These are phyloP conservation scores for Hydrozoanthus tunicans DNA, from an alignment of 64 coral and sea anemone species.

Conservation along the genomic window DNA sequence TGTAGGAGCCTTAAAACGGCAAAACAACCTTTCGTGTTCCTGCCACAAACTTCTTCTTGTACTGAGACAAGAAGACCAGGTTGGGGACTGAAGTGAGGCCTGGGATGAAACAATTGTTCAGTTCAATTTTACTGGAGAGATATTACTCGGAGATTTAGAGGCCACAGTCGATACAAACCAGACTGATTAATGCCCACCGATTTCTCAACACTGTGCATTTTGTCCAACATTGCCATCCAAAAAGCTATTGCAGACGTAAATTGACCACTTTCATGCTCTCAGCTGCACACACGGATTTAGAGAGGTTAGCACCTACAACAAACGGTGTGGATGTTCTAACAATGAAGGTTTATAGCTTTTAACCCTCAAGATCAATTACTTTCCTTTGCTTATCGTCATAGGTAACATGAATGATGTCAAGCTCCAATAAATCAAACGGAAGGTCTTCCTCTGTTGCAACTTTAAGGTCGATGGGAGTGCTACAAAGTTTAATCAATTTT, in stretches of 20 bases:
- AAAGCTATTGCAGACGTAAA: too few relatives aligned
- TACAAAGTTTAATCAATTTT: conserved; percentile 4
- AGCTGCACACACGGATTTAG: too few relatives aligned
- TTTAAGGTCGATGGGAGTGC: not conserved
- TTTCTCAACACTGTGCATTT: too few relatives aligned
- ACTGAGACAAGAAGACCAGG: not conserved
- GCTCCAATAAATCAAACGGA: not conserved
- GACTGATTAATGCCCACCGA: too few relatives aligned
- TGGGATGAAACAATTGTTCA: not conserved
- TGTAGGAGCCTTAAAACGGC: conserved; percentile 11
- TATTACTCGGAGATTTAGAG: too few relatives aligned
- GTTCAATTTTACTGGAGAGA: too few relatives aligned
- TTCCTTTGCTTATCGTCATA: not conserved
- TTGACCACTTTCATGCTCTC: too few relatives aligned
- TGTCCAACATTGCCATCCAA: too few relatives aligned
- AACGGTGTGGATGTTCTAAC: not conserved
- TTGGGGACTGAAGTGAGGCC: not conserved
- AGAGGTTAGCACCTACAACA: too few relatives aligned
- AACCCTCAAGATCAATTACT: not conserved
- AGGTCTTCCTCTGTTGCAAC: not conserved
- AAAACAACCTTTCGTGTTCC: conserved; percentile 46
- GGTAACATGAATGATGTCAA: not conserved
- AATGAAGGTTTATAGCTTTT: not conserved
- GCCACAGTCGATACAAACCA: too few relatives aligned
- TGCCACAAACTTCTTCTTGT: conserved; percentile 16